Evolutionary conservation across 2,797 vertebrate species (phyloP), one percentile per base, ranked within the genome.

Genomic region (Pelobates cultripes): DNA sequence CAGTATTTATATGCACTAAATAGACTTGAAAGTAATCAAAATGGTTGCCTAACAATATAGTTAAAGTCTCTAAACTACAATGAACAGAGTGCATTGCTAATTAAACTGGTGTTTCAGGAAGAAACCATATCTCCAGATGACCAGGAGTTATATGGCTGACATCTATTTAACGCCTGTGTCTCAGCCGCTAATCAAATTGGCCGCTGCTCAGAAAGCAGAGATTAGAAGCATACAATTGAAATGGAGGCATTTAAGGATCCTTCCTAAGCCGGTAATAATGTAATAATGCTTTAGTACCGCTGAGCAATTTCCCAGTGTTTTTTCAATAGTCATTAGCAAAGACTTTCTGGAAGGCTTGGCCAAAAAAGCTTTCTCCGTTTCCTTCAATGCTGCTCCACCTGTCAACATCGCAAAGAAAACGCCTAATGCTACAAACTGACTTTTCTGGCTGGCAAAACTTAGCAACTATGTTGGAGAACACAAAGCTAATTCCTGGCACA

Each of bases 251-350:
- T 83, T 83, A 83, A 75, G 81, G 77, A 83, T 83, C 55, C 66
- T 78, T 83, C 71, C 72, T 83, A 83, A 83, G 76, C 76, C 66
- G 72, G 77, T 83, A 83, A 83, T 83, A 83, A 79, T 83, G 77
- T 79, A 83, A 83, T 83, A 83, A 83, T 83, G 72, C 67, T 83
- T 79, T 83, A 83, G 81, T 83, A 79, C 77, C 44, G 76, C 77
- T 57, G 72, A 79, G 77, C 81, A 83, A 83, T 83, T 79, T 79
- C 77, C 77, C 81, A 60, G 66, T 66, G 64, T 83, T 83, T 79
- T 82, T 75, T 75, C 81, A 79, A 83, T 83, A 83, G 81, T 83
- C 81, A 79, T 83, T 83, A 83, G 81, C 77, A 78, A 74, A 83
- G 75, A 43, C 76, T 83, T 70, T 78, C 81, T 79, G 64, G 64